Percentiles rank a stretch among this genome's conserved stretches.
These are phyloP conservation scores for Brachionus paranguensis DNA, from an alignment of 1,140 invertebrate species.

Conservation along the genomic window DNA sequence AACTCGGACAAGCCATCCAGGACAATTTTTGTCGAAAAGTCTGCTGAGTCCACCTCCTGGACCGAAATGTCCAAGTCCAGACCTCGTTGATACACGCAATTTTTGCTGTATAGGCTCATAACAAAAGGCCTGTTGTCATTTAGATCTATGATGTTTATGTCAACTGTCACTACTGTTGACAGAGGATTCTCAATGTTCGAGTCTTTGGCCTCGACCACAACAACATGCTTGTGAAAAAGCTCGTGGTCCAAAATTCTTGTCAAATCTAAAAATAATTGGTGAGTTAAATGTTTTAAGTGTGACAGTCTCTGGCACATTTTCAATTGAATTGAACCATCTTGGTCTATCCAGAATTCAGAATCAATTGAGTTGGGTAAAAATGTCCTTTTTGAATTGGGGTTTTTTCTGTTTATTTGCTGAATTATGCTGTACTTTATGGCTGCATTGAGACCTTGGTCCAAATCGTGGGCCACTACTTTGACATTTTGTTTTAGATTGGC, in stretches of 20 bases:
- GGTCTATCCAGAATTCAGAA: slow-evolving; percentile 4
- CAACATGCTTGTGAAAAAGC: not conserved
- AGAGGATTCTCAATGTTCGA: not conserved
- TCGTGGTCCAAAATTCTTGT: not conserved
- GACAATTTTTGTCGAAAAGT: not conserved
- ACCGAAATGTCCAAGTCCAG: not conserved
- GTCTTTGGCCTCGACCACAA: slow-evolving; percentile 23
- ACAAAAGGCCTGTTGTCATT: slow-evolving; percentile 9
- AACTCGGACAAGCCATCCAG: not conserved
- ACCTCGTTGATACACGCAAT: not conserved
- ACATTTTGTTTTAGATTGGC: not conserved
- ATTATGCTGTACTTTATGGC: slow-evolving; percentile 5
- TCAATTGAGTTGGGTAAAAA: not conserved
- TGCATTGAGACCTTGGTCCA: not conserved
- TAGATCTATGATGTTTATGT: not conserved
- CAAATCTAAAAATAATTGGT: not conserved
- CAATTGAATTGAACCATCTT: not conserved
- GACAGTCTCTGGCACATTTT: not conserved
- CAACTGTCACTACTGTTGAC: slow-evolving; percentile 6
- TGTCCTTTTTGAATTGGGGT: not conserved
- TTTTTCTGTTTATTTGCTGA: slow-evolving; percentile 16
- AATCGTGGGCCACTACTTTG: not conserved
- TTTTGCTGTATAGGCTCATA: not conserved
- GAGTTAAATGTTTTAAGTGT: not conserved
- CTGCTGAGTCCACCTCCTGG: not conserved